These are phyloP conservation scores for Scaptomyza parva DNA, from an alignment of 2,888 invertebrate genomes.

Conservation along the genomic window DNA sequence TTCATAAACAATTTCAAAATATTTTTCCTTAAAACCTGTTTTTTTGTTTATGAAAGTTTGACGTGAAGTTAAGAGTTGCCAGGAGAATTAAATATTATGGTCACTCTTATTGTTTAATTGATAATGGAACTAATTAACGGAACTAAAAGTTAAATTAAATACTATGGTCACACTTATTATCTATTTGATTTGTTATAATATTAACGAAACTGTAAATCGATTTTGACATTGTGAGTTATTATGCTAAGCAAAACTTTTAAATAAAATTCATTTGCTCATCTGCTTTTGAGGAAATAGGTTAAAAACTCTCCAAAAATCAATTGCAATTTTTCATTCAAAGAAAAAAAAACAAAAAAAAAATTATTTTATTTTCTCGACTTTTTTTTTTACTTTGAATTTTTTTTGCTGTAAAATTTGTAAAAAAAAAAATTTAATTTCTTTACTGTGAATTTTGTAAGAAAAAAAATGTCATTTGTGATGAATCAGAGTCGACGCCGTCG, in stretches of 20 bases:
- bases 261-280: slow-evolving; percentile 7
- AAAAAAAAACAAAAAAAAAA: too few relatives aligned
- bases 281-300: neutral
- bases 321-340: neutral
- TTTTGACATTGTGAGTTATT: neutral
- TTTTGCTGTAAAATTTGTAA: too few relatives aligned
- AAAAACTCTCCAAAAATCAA: neutral
- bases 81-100: neutral
- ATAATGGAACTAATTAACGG: neutral
- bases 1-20: slow-evolving; percentile 21
- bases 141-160: neutral
- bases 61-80: too few relatives aligned
- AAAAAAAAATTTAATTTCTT: too few relatives aligned
- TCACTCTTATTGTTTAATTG: neutral
- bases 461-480: slow-evolving; percentile 24
- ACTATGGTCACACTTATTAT: neutral
- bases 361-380: too few relatives aligned
- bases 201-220: neutral
- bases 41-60: too few relatives aligned
- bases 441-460: neutral
- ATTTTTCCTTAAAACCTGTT: too few relatives aligned
- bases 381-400: too few relatives aligned
- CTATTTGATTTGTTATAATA: neutral
- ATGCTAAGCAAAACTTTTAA: neutral
- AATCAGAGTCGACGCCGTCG: slow-evolving; percentile 21